phyloP scores from a whole-genome alignment of 2,797 vertebrate genomes.

The Brotula barbata region DNA sequence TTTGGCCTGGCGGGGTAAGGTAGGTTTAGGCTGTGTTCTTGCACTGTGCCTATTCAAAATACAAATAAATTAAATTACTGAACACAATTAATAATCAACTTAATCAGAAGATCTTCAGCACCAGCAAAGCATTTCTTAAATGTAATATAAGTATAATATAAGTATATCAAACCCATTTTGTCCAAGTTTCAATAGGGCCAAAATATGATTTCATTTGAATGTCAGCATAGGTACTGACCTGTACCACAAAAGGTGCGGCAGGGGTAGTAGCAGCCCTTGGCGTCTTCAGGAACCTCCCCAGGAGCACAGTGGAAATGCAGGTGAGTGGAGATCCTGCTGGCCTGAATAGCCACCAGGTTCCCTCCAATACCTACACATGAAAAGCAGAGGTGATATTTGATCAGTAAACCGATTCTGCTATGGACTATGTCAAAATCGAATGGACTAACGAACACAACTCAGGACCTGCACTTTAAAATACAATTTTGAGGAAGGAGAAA shows the following conservation, averaged over 20 bases:
- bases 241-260: constrained; percentile 91
- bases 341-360: constrained; percentile 96
- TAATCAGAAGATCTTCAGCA: too few relatives aligned
- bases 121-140: too few relatives aligned
- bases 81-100: too few relatives aligned
- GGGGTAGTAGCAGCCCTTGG: constrained; percentile 89
- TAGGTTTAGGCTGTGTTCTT: too few relatives aligned
- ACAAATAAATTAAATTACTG: too few relatives aligned
- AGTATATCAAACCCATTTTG: neutral
- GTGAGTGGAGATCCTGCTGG: constrained; percentile 96
- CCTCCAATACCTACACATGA: constrained; percentile 89
- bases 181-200: neutral
- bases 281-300: constrained; percentile 90
- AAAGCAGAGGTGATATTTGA: neutral
- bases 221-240: constrained; percentile 71
- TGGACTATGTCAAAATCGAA: neutral
- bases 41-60: too few relatives aligned
- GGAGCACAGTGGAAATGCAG: constrained; percentile 92
- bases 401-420: too few relatives aligned
- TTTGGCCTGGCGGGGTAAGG: too few relatives aligned
- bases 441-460: too few relatives aligned
- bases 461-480: too few relatives aligned
- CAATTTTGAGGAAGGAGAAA: too few relatives aligned
- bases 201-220: neutral
- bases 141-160: too few relatives aligned